Evolutionary conservation across 2,113 vertebrate genomes (phyloP), one percentile per base, ranked within the genome.

Genomic region (Gavia stellata): DNA sequence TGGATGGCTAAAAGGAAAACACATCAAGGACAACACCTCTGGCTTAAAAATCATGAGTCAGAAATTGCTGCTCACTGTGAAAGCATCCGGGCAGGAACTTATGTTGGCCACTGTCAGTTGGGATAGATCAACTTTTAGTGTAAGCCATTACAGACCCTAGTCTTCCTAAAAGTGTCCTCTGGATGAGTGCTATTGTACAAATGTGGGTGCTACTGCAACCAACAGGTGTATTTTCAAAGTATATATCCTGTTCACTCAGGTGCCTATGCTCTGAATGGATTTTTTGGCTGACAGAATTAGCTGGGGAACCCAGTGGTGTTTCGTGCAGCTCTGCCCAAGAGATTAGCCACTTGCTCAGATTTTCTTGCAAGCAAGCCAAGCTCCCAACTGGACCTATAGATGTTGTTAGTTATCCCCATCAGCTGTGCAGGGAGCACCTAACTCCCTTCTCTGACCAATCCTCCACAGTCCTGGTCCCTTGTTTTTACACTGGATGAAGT

Each of bases 101-200:
- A 12, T 0, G 4, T 9, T 68, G 42, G 28, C 9, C 14, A 15
- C 7, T 23, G 18, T 4, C 8, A 40, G 3, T 2, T 82, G 13
- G 21, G 20, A 59, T 10, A 50, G 36, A 88, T 6, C 0, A 3
- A 53, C 19, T 83, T 95, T 63, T 61, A 47, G 6, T 31, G 3
- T 28, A 53, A 95, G 6, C 6, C 50, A 3, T 42, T 92, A 75
- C 14, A 49, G 45, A 26, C 20, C 4, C 8, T 4, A n/a, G 3
- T 8, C 11, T 65, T 86, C 42, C 58, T 40, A 53, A 83, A 70
- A 26, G 12, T 77, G 5, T 31, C 53, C 24, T 52, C 28, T 40
- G 14, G 8, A 24, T 31, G 24, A 33, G 19, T 29, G 28, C 17
- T 88, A 3, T 29, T 55, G 14, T 45, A 36, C 8, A 62, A 68